phyloP scores from a whole-genome alignment of 2,113 vertebrate species.

The Malurus melanocephalus region DNA sequence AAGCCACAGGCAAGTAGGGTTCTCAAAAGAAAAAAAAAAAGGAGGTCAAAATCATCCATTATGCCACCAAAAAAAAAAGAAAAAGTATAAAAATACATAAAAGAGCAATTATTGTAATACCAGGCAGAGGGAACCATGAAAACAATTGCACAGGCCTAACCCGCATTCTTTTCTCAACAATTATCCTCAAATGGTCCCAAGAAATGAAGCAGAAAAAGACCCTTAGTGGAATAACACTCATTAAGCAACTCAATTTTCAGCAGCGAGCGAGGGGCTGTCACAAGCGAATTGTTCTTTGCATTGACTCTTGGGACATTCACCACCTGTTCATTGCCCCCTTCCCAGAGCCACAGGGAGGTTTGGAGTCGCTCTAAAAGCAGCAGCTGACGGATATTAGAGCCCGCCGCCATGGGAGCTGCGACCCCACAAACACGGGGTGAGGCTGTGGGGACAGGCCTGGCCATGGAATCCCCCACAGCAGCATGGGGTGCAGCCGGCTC shows the following conservation, averaged over 20 bases:
- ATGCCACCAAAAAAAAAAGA: background rate
- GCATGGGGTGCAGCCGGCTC: fast-evolving
- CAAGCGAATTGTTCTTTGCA: background rate
- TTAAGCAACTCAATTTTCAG: slow-evolving; percentile 35
- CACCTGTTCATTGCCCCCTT: slow-evolving; percentile 13
- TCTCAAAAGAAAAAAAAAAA: background rate
- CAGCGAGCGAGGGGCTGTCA: background rate
- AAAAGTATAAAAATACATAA: background rate
- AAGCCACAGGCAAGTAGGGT: background rate
- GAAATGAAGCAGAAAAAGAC: slow-evolving; percentile 48
- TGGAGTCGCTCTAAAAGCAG: background rate
- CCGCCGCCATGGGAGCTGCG: background rate
- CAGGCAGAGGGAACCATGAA: background rate
- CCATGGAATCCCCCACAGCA: fast-evolving
- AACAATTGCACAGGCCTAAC: background rate
- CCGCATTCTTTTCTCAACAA: background rate
- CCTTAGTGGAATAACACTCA: slow-evolving; percentile 5
- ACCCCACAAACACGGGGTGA: fast-evolving
- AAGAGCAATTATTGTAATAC: background rate
- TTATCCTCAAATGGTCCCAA: slow-evolving; percentile 1
- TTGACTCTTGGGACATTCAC: background rate
- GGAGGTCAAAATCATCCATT: background rate
- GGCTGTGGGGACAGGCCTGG: fast-evolving
- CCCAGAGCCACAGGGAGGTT: background rate
- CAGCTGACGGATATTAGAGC: background rate